phyloP scores from a whole-genome alignment of 2,797 vertebrate species.

The Microctenopoma stevenorrisi region DNA sequence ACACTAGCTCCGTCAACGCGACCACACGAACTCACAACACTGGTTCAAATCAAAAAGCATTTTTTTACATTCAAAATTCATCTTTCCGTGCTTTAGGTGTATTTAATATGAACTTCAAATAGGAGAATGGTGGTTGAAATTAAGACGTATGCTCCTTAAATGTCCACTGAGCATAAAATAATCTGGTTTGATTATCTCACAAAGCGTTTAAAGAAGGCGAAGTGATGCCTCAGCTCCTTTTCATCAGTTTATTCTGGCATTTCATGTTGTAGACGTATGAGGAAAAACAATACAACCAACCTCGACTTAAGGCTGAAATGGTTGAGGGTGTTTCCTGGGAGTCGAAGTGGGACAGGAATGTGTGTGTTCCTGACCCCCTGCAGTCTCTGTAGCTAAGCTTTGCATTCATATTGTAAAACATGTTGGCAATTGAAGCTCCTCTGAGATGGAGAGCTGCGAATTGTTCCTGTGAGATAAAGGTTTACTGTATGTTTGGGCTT shows the following conservation, averaged over 20 bases:
- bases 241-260: neutral
- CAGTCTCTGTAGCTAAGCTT: slow-evolving; percentile 29
- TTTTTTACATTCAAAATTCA: too few relatives aligned
- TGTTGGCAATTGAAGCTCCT: slow-evolving; percentile 29
- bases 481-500: slow-evolving; percentile 14
- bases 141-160: slow-evolving; percentile 16
- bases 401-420: slow-evolving; percentile 41
- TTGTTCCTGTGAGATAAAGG: neutral
- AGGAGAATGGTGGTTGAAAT: too few relatives aligned
- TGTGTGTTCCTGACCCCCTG: slow-evolving; percentile 15
- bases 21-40: slow-evolving; percentile 51
- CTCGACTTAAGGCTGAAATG: slow-evolving; percentile 25
- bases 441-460: slow-evolving; percentile 15
- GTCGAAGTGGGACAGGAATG: slow-evolving; percentile 54
- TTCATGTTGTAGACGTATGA: slow-evolving; percentile 4
- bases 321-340: slow-evolving; percentile 61
- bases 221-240: neutral
- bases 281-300: neutral
- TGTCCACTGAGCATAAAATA: slow-evolving; percentile 58
- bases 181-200: too few relatives aligned
- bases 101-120: neutral
- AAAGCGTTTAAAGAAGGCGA: too few relatives aligned
- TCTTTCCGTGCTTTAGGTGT: neutral
- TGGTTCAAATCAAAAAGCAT: neutral
- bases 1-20: slow-evolving; percentile 47